These are phyloP conservation scores for Caenorhabditis sulstoni DNA, from an alignment of 2,888 invertebrate genomes.

Conservation along the genomic window DNA sequence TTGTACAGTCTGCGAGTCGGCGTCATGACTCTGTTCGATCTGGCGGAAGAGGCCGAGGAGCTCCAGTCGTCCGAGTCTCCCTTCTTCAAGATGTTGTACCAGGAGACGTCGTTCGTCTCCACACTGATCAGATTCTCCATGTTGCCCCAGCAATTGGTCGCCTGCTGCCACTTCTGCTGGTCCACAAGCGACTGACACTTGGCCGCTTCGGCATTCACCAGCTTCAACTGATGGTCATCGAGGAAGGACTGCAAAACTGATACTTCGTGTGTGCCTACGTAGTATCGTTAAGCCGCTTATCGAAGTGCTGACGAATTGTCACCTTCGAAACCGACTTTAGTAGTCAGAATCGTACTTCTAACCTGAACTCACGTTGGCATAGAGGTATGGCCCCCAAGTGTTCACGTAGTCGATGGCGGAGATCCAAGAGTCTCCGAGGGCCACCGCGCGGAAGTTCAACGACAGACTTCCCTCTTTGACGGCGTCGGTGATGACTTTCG, in stretches of 20 bases:
- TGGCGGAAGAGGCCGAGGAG: constrained; percentile 27
- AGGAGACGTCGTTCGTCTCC: constrained; percentile 86
- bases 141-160: constrained; percentile 85
- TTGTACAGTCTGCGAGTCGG: constrained; percentile 61
- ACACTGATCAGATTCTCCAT: constrained; percentile 85
- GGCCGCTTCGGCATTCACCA: constrained; percentile 61
- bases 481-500: constrained; percentile 83
- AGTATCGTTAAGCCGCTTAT: constrained; percentile 16
- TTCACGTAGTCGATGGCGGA: constrained; percentile 90
- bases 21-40: constrained; percentile 29
- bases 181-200: constrained; percentile 82
- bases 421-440: constrained; percentile 92
- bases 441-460: constrained; percentile 87
- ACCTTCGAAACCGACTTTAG: constrained; percentile 3
- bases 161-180: constrained; percentile 84
- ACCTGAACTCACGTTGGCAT: constrained; percentile 84
- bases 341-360: too few species aligned
- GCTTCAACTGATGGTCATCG: constrained; percentile 69
- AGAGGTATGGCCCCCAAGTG: constrained; percentile 89
- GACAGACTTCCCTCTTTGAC: constrained; percentile 83
- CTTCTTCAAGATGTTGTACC: constrained; percentile 87
- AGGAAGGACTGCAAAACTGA: constrained; percentile 71
- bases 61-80: constrained; percentile 72
- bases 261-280: constrained; percentile 7
- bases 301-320: constrained; percentile 26